Evolutionary conservation across 2,113 vertebrate species (phyloP).

Genomic region (Cavia porcellus): DNA sequence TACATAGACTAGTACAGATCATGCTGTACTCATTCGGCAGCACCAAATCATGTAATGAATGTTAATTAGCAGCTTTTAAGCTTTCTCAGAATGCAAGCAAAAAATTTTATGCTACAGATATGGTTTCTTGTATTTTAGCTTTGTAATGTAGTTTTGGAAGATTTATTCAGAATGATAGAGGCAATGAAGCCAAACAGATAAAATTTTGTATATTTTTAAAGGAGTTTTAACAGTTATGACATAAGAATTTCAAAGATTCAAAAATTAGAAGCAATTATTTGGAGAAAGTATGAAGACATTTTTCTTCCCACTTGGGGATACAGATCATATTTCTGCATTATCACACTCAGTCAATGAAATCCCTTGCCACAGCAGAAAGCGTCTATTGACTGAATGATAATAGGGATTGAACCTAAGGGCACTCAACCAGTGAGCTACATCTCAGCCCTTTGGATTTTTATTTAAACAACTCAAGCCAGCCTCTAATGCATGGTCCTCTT

Average conservation of each 20-base stretch:
- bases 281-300: not conserved
- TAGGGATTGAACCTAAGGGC: not conserved
- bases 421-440: not conserved
- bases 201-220: not conserved
- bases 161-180: slow-evolving; percentile 15
- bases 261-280: slow-evolving; percentile 49
- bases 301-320: not conserved
- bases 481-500: not conserved
- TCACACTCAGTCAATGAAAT: not conserved
- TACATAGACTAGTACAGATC: not conserved
- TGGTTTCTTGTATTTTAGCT: not conserved
- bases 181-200: not conserved
- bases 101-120: not conserved
- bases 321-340: not conserved
- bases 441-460: not conserved
- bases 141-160: slow-evolving; percentile 44
- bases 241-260: slow-evolving; percentile 37
- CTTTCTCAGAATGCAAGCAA: slow-evolving; percentile 24
- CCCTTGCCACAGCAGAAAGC: not conserved
- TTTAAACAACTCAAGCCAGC: not conserved
- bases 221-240: not conserved
- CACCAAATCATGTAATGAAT: not conserved
- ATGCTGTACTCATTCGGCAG: not conserved
- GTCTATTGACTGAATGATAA: not conserved
- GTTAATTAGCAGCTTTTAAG: not conserved